phyloP scores from a whole-genome alignment of 2,113 vertebrate species.

The Tonatia bakeri region DNA sequence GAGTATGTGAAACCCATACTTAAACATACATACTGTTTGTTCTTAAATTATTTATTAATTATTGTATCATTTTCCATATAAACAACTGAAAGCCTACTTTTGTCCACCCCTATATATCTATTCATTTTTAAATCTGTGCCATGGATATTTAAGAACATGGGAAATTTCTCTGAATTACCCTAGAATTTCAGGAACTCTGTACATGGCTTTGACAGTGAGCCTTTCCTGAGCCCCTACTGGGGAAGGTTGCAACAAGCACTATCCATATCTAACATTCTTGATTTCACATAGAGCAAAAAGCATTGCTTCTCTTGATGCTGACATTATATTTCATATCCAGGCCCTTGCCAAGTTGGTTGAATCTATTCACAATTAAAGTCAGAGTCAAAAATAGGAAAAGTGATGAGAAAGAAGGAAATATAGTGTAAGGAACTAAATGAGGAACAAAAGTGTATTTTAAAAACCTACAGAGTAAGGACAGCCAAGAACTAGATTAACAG shows the following conservation, averaged over 20 bases:
- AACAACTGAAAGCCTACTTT: neutral
- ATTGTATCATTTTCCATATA: neutral
- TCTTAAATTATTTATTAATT: neutral
- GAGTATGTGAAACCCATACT: neutral
- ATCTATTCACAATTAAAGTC: constrained; percentile 60
- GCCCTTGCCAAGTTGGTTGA: constrained; percentile 2
- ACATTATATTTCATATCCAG: constrained; percentile 51
- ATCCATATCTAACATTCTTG: constrained; percentile 22
- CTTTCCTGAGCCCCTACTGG: neutral
- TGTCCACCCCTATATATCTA: neutral
- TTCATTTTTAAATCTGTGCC: neutral
- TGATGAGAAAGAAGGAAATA: constrained; percentile 41
- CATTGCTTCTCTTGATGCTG: constrained; percentile 14
- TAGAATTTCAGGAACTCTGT: neutral
- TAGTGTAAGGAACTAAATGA: constrained; percentile 56
- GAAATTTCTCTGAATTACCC: neutral
- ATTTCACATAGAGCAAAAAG: constrained; percentile 23
- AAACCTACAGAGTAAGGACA: constrained; percentile 73
- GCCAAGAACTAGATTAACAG: constrained; percentile 82
- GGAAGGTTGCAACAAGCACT: neutral
- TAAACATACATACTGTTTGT: too few relatives aligned
- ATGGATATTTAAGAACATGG: neutral
- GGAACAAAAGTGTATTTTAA: constrained; percentile 76
- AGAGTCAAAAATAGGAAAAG: constrained; percentile 56
- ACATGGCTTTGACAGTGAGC: neutral